Conservation (phyloP, 2,797 vertebrate genomes). For the Sphaeramia orbicularis region DNA sequence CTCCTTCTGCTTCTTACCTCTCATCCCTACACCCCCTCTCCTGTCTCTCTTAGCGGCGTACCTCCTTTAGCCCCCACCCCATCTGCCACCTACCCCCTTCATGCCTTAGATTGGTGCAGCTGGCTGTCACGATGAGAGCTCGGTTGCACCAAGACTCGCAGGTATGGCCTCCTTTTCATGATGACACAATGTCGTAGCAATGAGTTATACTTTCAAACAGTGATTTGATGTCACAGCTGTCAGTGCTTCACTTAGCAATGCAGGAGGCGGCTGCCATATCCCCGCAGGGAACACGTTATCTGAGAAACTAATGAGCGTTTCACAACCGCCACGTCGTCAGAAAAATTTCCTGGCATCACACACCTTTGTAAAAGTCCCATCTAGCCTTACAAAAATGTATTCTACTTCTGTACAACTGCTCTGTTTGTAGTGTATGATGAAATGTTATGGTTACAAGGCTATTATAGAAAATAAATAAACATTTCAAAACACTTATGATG, state of each 20-base stretch:
- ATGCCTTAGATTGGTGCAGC: slow-evolving; percentile 62
- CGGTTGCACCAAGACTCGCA: slow-evolving; percentile 62
- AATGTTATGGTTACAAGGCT: slow-evolving; percentile 23
- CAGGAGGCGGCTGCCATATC: slow-evolving; percentile 62
- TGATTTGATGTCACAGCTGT: slow-evolving; percentile 80
- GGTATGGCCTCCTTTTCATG: slow-evolving; percentile 72
- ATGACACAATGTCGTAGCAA: slow-evolving; percentile 73
- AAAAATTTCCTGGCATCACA: slow-evolving; percentile 41
- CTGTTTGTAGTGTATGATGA: slow-evolving; percentile 12
- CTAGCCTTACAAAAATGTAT: slow-evolving; percentile 32
- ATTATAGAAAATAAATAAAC: background rate
- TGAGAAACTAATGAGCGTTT: slow-evolving; percentile 78
- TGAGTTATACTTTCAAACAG: slow-evolving; percentile 75
- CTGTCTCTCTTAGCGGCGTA: slow-evolving; percentile 32
- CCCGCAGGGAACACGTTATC: slow-evolving; percentile 61
- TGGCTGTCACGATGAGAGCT: slow-evolving; percentile 68
- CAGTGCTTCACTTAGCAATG: slow-evolving; percentile 75
- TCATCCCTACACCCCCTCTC: background rate
- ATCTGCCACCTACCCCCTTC: slow-evolving; percentile 62
- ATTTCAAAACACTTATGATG: background rate
- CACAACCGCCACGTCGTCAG: slow-evolving; percentile 48
- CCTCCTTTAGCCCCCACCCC: slow-evolving; percentile 56
- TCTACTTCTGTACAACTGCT: slow-evolving; percentile 21
- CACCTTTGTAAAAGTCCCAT: slow-evolving; percentile 45
- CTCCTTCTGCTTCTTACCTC: slow-evolving; percentile 30